Percentiles rank a stretch among this genome's conserved stretches.
These are phyloP conservation scores for Pseudochirops corinnae DNA, from an alignment of 2,797 vertebrate genomes.

Conservation along the genomic window DNA sequence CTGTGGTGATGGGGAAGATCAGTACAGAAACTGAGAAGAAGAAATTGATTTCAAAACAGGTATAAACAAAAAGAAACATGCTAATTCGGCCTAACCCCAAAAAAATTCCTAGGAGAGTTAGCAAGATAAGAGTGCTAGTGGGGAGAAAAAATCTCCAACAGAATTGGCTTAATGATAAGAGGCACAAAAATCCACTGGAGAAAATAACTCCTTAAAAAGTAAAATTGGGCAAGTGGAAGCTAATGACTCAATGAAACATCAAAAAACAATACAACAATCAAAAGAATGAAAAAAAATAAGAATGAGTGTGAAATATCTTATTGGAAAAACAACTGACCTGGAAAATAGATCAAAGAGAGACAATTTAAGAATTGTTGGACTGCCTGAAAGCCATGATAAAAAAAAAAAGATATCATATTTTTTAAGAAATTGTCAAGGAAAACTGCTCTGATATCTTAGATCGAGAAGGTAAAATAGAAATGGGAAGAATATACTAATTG, in stretches of 20 bases:
- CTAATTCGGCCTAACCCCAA: not conserved
- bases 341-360: not conserved
- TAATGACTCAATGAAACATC: not conserved
- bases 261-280: not conserved
- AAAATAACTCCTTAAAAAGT: not conserved
- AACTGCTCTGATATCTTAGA: not conserved
- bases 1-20: too few species aligned
- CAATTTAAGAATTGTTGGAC: not conserved
- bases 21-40: too few species aligned
- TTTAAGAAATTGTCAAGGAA: not conserved
- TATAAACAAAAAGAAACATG: not conserved
- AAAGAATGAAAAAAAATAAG: not conserved
- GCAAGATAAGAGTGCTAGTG: not conserved
- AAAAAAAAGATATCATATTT: not conserved
- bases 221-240: not conserved
- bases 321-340: not conserved
- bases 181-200: not conserved
- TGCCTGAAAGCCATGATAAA: not conserved
- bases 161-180: not conserved
- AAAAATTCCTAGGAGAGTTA: not conserved
- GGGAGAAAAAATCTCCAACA: not conserved
- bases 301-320: not conserved
- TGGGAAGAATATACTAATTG: not conserved
- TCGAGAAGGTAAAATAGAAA: not conserved
- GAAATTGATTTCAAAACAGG: not conserved